Base-by-base conservation (phyloP, 2,888 invertebrate genomes). In the Rhagonycha fulva region DNA sequence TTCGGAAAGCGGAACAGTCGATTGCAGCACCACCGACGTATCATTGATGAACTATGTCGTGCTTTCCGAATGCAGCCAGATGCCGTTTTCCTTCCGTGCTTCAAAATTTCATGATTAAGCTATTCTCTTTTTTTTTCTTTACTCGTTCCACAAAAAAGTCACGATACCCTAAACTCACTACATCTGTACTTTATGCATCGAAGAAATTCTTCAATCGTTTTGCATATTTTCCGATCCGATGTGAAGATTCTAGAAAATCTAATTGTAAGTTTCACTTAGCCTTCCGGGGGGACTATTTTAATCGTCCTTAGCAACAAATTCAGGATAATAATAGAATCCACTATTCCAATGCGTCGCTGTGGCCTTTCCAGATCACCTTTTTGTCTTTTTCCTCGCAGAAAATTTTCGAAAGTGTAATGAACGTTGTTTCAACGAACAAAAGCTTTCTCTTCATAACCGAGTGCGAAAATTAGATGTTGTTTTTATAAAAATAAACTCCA, bases 1-100 rank as follows among this genome's bases (percentile, higher is more conserved):
- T 63, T 68, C 79, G 70, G 24, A 30, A 28, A 71, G 72, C 78
- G 78, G 71, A 74, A 78, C 76, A 71, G 72, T 61, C 61, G 75
- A 76, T 72, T 62, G 72, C 62, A 70, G 76, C 76, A 70, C 73
- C 68, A 71, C 70, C 62, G 61, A 70, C 73, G 69, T 76, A 76
- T 76, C 73, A 69, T 74, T 74, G 66, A 74, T 71, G 72, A 76
- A 70, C 74, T 70, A 62, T 11, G 23, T n/a, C 32, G 12, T 12
- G 32, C 32, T 12, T 32, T 32, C 32, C 32, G 12, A 32, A 32
- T 32, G 32, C 12, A 32, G n/a, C 32, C 32, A n/a, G n/a, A 32
- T 32, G 12, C 12, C 32, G 12, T 32, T 32, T 32, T 12, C n/a
- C 32, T 19, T 19, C 19, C 19, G 19, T 19, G 19, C 19, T 19